phyloP scores from a whole-genome alignment of 2,888 invertebrate species.

The Apamea crenata region DNA sequence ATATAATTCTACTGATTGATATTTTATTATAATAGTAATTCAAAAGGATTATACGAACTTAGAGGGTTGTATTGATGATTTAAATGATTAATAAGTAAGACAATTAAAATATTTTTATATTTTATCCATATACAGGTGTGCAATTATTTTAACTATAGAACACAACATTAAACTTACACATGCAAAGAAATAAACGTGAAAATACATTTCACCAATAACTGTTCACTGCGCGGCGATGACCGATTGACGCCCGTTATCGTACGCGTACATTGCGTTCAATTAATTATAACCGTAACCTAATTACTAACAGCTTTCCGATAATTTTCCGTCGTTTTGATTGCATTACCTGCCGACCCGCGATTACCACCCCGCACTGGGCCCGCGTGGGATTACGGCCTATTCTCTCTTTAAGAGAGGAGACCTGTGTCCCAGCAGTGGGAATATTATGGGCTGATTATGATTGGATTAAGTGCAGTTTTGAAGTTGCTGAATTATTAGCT shows the following conservation, averaged over 20 bases:
- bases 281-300: conserved; percentile 38
- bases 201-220: conserved; percentile 11
- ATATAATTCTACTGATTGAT: no score
- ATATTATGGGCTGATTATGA: no score
- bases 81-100: no score
- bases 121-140: background rate
- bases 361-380: no score
- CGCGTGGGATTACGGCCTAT: no score
- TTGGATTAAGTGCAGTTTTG: no score
- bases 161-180: background rate
- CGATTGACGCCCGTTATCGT: conserved; percentile 14
- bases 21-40: no score
- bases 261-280: conserved; percentile 10
- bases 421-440: no score
- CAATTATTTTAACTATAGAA: background rate
- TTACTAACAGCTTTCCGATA: conserved; percentile 4
- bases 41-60: no score
- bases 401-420: no score
- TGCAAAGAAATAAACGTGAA: background rate
- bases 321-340: conserved; percentile 19
- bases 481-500: no score
- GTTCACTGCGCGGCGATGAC: background rate
- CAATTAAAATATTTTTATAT: background rate
- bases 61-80: no score
- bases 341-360: background rate